Evolutionary conservation across 2,797 vertebrate species (phyloP), one percentile per base, ranked within the genome.

Genomic region (Nyctibius grandis): DNA sequence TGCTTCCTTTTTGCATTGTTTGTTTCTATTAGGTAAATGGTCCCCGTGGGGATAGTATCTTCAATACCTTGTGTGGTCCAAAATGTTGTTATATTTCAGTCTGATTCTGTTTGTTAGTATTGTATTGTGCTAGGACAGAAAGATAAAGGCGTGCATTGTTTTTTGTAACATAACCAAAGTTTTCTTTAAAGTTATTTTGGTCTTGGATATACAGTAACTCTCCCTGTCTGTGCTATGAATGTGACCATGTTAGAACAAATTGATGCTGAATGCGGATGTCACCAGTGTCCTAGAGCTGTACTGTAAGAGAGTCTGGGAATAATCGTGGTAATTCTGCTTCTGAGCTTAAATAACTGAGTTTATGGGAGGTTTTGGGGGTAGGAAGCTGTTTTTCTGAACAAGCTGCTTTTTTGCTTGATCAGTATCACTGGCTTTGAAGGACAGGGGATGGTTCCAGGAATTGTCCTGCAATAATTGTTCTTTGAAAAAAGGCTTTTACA

Each of bases 1-100:
- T 68, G 85, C 69, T 96, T 97, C 96, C 95, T 96, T 94, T 95
- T 73, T 94, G 77, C 78, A 57, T 94, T 97, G 91, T 96, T 96
- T 94, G 72, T 88, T 95, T 94, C 72, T 64, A 0, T 94, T 91
- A 91, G 91, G 91, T 91, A 68, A 91, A 83, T 89, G 91, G 68
- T 83, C 86, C 95, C 78, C 0, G 29, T 88, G 95, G 95, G 95
- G 25, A 88, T 95, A 92, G 81, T 95, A 60, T 89, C 95, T 96
- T 92, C 93, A 77, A 19, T 83, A 93, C 72, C 63, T 77, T 87
- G 36, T 76, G 70, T 67, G 50, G 56, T 82, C 67, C 75, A 80
- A 42, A 82, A 16, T 2, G 2, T 65, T 83, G 11, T 67, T 90
- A 21, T 56, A 70, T 93, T 94, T 94, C 51, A 82, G 0, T 85